These are phyloP conservation scores for Quiscalus mexicanus DNA, from an alignment of 2,113 vertebrate genomes.

Conservation along the genomic window DNA sequence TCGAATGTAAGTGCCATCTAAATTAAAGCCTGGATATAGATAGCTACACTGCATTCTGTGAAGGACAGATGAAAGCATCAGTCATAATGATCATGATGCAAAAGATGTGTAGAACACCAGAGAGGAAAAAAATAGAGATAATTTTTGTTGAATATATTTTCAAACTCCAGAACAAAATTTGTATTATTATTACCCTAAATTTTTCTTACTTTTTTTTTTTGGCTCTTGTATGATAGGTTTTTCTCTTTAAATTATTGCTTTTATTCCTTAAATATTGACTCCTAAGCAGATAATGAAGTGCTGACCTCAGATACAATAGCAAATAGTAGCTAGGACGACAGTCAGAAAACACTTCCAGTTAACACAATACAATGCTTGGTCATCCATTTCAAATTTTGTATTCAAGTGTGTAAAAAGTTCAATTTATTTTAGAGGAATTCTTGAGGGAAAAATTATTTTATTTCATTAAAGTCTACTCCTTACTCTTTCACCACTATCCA, in stretches of 20 bases:
- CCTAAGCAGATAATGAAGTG: not conserved
- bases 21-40: conserved; percentile 7
- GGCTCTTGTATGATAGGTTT: not conserved
- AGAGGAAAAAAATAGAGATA: not conserved
- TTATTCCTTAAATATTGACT: not conserved
- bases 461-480: not conserved
- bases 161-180: not conserved
- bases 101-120: not conserved
- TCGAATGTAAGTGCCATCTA: not conserved
- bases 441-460: not conserved
- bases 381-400: not conserved
- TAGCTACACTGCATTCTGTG: not conserved
- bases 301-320: not conserved
- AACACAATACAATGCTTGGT: not conserved
- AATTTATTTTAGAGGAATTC: not conserved
- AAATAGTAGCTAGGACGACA: not conserved
- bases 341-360: not conserved
- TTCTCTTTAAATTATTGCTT: not conserved
- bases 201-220: not conserved
- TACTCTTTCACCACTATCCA: not conserved
- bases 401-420: not conserved
- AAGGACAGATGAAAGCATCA: not conserved
- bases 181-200: not conserved
- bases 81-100: not conserved
- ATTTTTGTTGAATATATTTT: not conserved